These are phyloP conservation scores for Leptinotarsa defecta DNA, from an alignment of 1,140 invertebrate species.

Conservation along the genomic window DNA sequence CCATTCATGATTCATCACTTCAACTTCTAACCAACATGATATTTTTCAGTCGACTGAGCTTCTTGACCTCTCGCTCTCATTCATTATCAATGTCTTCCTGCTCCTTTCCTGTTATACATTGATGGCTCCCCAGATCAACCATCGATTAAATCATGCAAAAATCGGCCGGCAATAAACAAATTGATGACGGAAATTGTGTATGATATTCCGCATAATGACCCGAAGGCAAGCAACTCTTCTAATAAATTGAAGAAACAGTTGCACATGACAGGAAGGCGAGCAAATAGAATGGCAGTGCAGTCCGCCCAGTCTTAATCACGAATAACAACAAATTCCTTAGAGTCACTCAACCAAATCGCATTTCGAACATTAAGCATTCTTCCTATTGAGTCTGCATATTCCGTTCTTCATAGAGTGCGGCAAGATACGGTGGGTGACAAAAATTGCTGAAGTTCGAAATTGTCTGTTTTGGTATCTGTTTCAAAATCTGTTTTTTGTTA, in stretches of 20 bases:
- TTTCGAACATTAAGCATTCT: constrained; percentile 27
- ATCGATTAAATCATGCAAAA: constrained; percentile 12
- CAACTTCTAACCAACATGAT: background rate
- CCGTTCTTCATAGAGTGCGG: background rate
- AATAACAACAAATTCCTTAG: constrained; percentile 45
- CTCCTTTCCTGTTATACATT: background rate
- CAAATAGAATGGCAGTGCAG: constrained; percentile 44
- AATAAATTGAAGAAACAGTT: constrained; percentile 46
- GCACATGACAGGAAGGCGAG: constrained; percentile 47
- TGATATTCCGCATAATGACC: constrained; percentile 21
- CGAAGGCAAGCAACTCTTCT: constrained; percentile 25
- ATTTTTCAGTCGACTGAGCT: background rate
- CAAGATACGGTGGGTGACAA: background rate
- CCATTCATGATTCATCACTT: background rate
- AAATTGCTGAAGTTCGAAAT: no score
- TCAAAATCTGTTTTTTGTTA: no score
- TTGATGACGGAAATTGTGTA: constrained; percentile 20
- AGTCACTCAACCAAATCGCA: constrained; percentile 44
- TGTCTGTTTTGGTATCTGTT: no score
- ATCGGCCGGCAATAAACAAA: constrained; percentile 13
- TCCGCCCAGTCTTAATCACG: constrained; percentile 49
- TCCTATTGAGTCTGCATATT: constrained; percentile 15
- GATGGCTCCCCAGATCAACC: background rate
- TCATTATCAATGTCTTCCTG: constrained; percentile 5
- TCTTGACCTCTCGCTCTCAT: background rate